phyloP scores from a whole-genome alignment of 2,888 invertebrate genomes.

The Laspeyria flexula region DNA sequence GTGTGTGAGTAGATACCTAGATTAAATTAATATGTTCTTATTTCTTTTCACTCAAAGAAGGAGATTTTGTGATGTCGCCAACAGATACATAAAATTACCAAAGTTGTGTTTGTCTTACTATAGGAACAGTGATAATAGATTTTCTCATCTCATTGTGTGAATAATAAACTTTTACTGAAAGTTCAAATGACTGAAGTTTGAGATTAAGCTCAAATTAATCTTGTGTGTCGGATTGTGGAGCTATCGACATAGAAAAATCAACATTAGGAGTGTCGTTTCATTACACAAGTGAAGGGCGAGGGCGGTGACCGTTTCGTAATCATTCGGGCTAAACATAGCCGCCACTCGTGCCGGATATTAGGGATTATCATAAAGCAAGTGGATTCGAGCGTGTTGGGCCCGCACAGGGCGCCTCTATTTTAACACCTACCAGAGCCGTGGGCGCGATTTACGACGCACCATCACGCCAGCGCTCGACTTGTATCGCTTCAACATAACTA shows the following conservation, averaged over 20 bases:
- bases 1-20: too few species aligned
- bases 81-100: too few species aligned
- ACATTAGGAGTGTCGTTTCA: constrained; percentile 36
- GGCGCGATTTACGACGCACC: constrained; percentile 79
- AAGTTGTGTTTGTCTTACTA: too few species aligned
- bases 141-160: too few species aligned
- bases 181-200: too few species aligned
- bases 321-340: constrained; percentile 71
- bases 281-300: constrained; percentile 40
- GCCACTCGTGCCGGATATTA: constrained; percentile 79
- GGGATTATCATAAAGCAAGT: constrained; percentile 85
- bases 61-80: too few species aligned
- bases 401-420: constrained; percentile 84
- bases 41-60: too few species aligned
- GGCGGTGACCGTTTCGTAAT: constrained; percentile 58
- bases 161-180: too few species aligned
- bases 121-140: too few species aligned
- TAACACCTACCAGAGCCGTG: constrained; percentile 80
- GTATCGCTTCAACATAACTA: constrained; percentile 55
- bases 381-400: constrained; percentile 64
- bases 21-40: too few species aligned
- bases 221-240: not conserved
- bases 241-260: constrained; percentile 32
- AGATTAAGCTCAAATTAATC: not conserved
- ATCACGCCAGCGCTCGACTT: constrained; percentile 53